phyloP scores from a whole-genome alignment of 2,888 invertebrate species.

The Rhagonycha lutea region DNA sequence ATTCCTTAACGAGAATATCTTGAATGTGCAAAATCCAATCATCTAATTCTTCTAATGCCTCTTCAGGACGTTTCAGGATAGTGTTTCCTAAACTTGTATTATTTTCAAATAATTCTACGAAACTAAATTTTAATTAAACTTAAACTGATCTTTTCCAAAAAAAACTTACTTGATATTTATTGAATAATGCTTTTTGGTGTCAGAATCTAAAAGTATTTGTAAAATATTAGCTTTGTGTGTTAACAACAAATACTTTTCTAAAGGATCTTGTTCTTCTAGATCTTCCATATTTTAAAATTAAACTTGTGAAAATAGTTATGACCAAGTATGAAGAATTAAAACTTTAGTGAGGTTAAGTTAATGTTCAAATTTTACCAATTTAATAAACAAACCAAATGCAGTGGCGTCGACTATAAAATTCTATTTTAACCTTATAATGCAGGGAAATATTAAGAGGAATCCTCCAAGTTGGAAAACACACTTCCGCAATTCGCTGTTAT shows the following conservation, averaged over 20 bases:
- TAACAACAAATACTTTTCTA: conserved; percentile 61
- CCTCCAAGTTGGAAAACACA: too few relatives aligned
- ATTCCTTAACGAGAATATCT: conserved; percentile 57
- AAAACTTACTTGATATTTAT: conserved; percentile 71
- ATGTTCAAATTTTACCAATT: background rate
- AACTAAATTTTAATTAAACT: conserved; percentile 57
- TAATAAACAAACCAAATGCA: background rate
- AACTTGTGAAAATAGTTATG: too few relatives aligned
- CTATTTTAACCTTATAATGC: too few relatives aligned
- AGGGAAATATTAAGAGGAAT: too few relatives aligned
- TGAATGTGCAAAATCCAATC: conserved; percentile 65
- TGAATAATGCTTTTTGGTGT: conserved; percentile 66
- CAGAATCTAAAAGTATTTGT: conserved; percentile 63
- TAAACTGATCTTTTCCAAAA: conserved; percentile 22
- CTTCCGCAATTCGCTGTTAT: too few relatives aligned
- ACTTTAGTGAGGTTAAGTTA: background rate
- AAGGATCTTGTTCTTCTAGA: background rate
- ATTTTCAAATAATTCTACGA: conserved; percentile 70
- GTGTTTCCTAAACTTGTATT: conserved; percentile 69
- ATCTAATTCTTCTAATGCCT: conserved; percentile 68
- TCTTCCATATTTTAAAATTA: background rate
- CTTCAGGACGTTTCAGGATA: conserved; percentile 67
- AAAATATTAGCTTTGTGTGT: conserved; percentile 66
- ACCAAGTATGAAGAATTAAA: background rate
- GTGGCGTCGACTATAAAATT: background rate